Conservation (phyloP, 2,113 vertebrate species). For the Gila orcuttii region DNA sequence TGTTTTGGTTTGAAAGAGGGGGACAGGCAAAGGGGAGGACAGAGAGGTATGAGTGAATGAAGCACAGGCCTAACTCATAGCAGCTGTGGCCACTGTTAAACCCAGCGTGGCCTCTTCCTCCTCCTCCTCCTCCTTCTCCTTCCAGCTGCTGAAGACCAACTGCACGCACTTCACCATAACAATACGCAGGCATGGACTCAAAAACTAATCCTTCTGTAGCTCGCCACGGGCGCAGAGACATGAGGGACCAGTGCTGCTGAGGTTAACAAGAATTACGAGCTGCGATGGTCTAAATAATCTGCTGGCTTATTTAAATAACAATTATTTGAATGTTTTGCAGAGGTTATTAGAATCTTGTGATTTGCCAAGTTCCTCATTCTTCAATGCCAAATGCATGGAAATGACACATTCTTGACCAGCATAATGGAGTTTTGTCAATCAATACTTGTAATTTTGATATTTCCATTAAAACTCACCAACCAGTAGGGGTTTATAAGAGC, state of each 20-base stretch:
- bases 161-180: constrained; percentile 29
- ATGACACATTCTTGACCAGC: background rate
- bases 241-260: background rate
- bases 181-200: constrained; percentile 25
- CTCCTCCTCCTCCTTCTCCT: constrained; percentile 43
- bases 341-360: background rate
- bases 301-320: background rate
- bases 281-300: background rate
- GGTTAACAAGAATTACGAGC: background rate
- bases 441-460: background rate
- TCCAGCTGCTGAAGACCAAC: constrained; percentile 49
- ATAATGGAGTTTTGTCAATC: background rate
- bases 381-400: background rate
- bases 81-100: constrained; percentile 66
- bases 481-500: background rate
- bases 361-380: background rate
- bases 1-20: constrained; percentile 73
- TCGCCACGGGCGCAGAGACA: background rate
- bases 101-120: constrained; percentile 39
- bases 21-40: constrained; percentile 48
- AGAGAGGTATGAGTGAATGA: constrained; percentile 51
- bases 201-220: background rate
- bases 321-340: background rate
- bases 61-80: constrained; percentile 64
- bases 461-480: background rate